Conservation (phyloP, 53 echinoderm and acorn worm genomes). For the Actinopyga echinites region DNA sequence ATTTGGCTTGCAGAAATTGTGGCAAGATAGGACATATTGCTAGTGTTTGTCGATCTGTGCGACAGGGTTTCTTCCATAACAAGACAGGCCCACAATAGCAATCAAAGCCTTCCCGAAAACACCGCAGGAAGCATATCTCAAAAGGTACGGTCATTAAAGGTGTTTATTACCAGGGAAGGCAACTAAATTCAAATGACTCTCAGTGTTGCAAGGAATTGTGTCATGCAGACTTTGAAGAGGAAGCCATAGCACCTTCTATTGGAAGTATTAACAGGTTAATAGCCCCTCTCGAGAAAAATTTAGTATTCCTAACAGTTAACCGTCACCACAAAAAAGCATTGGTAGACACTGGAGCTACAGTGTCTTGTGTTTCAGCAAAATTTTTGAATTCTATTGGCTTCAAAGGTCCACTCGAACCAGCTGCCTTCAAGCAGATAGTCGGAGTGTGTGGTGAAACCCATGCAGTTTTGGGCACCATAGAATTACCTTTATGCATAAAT, state of each 20-base stretch:
- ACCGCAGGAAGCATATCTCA: not conserved
- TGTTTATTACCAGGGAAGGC: not conserved
- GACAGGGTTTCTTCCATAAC: not conserved
- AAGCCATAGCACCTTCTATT: not conserved
- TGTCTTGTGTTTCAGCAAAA: not conserved
- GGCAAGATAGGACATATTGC: slow-evolving; percentile 15
- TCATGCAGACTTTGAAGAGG: not conserved
- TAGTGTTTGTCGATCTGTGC: slow-evolving; percentile 9
- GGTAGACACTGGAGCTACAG: not conserved
- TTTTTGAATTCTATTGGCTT: not conserved
- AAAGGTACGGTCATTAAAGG: not conserved
- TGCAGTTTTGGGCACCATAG: not conserved
- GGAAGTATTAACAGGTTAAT: not conserved
- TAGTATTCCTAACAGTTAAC: not conserved
- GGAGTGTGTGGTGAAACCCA: slow-evolving; percentile 17
- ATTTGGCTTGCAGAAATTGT: slow-evolving; percentile 11
- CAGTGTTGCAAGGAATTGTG: slow-evolving; percentile 7
- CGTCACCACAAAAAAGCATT: not conserved
- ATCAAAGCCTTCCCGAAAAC: not conserved
- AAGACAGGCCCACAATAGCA: slow-evolving; percentile 5
- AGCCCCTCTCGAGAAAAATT: not conserved
- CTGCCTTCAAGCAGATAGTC: not conserved
- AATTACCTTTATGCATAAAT: not conserved
- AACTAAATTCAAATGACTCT: not conserved
- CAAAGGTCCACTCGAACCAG: not conserved